phyloP scores from a whole-genome alignment of 2,113 vertebrate species.

The Emydocephalus ijimae region DNA sequence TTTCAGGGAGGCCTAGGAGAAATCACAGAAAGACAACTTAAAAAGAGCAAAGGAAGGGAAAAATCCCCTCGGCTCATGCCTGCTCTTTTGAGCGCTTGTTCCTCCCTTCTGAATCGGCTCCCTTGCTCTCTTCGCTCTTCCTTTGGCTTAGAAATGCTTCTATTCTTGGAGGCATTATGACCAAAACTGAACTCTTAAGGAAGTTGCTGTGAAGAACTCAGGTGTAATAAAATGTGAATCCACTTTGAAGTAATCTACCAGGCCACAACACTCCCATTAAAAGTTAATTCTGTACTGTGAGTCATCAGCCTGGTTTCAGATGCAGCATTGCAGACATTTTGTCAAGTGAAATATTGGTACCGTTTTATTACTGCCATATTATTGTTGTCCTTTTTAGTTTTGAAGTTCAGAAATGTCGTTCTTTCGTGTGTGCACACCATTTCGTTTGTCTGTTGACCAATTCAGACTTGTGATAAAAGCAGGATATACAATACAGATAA shows the following conservation, averaged over 20 bases:
- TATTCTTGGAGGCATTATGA: not conserved
- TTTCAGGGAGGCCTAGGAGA: slow-evolving; percentile 63
- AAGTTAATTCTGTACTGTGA: not conserved
- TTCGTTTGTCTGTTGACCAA: not conserved
- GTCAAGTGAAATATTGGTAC: not conserved
- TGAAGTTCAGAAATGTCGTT: not conserved
- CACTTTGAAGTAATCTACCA: not conserved
- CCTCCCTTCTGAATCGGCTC: slow-evolving; percentile 39
- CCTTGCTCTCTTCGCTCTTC: slow-evolving; percentile 55
- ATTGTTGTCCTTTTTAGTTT: not conserved
- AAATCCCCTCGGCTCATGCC: slow-evolving; percentile 27
- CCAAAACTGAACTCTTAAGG: not conserved
- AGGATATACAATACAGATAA: not conserved
- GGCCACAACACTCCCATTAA: not conserved
- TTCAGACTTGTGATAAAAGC: not conserved
- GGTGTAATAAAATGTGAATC: not conserved
- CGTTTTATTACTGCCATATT: not conserved
- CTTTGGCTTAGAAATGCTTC: slow-evolving; percentile 59
- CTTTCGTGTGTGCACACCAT: not conserved
- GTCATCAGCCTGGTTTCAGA: not conserved
- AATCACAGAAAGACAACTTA: slow-evolving; percentile 31
- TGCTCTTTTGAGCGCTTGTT: slow-evolving; percentile 11
- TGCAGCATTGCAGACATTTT: not conserved
- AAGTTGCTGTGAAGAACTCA: not conserved
- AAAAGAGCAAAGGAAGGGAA: slow-evolving; percentile 5